phyloP scores from a whole-genome alignment of 2,888 invertebrate genomes.

The Scaeva pyrastri region DNA sequence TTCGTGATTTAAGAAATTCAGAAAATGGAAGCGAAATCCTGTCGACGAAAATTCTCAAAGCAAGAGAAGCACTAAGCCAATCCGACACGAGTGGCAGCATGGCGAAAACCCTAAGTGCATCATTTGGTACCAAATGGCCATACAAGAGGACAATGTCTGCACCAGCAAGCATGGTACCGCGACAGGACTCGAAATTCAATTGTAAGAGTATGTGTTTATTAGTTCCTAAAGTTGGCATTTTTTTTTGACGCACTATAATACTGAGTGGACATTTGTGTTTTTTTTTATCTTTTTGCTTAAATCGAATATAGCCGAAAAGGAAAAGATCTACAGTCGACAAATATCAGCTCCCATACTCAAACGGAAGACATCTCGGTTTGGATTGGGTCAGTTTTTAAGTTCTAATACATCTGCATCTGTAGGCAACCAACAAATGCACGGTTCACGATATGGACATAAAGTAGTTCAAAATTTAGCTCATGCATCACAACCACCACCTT shows the following conservation, averaged over 20 bases:
- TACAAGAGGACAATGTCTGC: slow-evolving; percentile 98
- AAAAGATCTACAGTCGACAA: slow-evolving; percentile 95
- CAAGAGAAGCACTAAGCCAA: slow-evolving; percentile 93
- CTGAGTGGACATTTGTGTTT: slow-evolving; percentile 2
- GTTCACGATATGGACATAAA: slow-evolving; percentile 79
- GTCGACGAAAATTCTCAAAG: slow-evolving; percentile 93
- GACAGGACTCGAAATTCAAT: slow-evolving; percentile 88
- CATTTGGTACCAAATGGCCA: slow-evolving; percentile 96
- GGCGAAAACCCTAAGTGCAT: slow-evolving; percentile 91
- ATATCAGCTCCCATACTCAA: slow-evolving; percentile 98
- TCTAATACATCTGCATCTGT: slow-evolving; percentile 81
- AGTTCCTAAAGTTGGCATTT: background rate
- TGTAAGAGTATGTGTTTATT: slow-evolving; percentile 71
- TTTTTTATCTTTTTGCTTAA: background rate
- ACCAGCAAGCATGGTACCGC: slow-evolving; percentile 92
- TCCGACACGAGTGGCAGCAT: slow-evolving; percentile 87
- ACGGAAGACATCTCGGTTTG: slow-evolving; percentile 95
- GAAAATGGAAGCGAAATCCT: slow-evolving; percentile 94
- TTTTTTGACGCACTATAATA: background rate
- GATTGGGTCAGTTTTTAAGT: slow-evolving; percentile 92
- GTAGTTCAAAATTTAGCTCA: slow-evolving; percentile 72
- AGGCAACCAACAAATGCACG: slow-evolving; percentile 79
- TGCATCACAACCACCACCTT: slow-evolving; percentile 73
- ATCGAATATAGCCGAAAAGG: slow-evolving; percentile 87
- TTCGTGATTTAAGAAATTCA: slow-evolving; percentile 94